A percentile compares a stretch with the other conserved stretches of the same genome.
Conservation (phyloP, 64 coral and sea anemone genomes). For the Catalaphyllia jardinei region DNA sequence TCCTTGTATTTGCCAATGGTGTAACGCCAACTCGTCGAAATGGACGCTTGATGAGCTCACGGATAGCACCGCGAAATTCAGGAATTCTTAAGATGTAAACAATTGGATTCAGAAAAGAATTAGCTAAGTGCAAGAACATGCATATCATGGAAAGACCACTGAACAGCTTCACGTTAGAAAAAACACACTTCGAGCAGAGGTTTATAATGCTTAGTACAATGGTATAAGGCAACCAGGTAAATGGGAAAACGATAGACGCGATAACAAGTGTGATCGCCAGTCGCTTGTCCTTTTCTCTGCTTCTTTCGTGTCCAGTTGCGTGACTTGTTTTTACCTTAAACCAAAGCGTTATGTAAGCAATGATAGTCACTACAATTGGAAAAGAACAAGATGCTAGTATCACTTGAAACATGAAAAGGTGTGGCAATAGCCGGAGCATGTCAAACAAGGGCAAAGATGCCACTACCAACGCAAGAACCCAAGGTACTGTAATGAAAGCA, state of each 20-base stretch:
- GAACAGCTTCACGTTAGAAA: background rate
- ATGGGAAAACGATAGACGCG: background rate
- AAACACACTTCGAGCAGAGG: background rate
- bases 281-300: conserved; percentile 5
- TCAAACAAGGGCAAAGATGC: background rate
- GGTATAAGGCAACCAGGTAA: background rate
- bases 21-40: background rate
- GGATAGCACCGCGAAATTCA: background rate
- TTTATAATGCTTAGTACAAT: background rate
- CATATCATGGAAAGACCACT: background rate
- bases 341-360: background rate
- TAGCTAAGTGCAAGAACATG: background rate
- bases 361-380: background rate
- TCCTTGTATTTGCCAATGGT: background rate
- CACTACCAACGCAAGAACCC: background rate
- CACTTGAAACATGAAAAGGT: background rate
- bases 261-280: background rate
- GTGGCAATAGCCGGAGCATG: background rate
- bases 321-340: background rate
- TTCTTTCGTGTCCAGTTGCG: background rate
- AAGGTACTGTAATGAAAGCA: background rate
- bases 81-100: background rate
- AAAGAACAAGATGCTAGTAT: background rate
- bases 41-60: background rate
- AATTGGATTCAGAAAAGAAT: background rate